A percentile compares a stretch with the other conserved stretches of the same genome.
Conservation (phyloP, 2,113 vertebrate species). For the Barnardius zonarius region DNA sequence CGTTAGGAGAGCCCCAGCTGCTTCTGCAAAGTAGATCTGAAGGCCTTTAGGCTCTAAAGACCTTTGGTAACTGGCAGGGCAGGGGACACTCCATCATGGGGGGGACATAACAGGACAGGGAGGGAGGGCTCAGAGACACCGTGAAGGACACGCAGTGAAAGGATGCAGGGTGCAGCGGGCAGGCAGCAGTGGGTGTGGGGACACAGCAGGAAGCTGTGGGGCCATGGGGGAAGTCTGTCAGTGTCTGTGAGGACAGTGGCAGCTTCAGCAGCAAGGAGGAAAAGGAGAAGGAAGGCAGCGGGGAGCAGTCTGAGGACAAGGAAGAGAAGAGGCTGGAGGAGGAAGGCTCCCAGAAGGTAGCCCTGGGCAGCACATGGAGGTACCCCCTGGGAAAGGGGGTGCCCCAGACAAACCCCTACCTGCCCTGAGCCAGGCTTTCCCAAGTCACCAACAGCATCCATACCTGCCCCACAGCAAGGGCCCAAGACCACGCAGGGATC, state of each 20-base stretch:
- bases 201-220: background rate
- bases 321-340: constrained; percentile 72
- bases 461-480: rapidly evolving
- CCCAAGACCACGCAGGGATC: background rate
- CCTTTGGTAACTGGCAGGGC: background rate
- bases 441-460: constrained; percentile 5
- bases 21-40: background rate
- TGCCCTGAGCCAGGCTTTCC: background rate
- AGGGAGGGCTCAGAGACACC: background rate
- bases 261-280: constrained; percentile 71
- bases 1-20: background rate
- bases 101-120: background rate
- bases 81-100: background rate
- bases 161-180: no score
- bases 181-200: rapidly evolving
- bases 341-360: constrained; percentile 68
- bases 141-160: background rate
- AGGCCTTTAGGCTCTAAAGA: background rate
- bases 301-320: constrained; percentile 78
- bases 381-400: background rate
- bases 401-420: rapidly evolving
- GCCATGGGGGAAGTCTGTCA: constrained; percentile 61
- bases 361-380: constrained; percentile 69
- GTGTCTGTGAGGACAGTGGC: constrained; percentile 75
- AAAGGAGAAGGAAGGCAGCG: constrained; percentile 77